A percentile compares a stretch with the other conserved stretches of the same genome.
Evolutionary conservation across 2,113 vertebrate genomes (phyloP).

Genomic region (Lathamus discolor): DNA sequence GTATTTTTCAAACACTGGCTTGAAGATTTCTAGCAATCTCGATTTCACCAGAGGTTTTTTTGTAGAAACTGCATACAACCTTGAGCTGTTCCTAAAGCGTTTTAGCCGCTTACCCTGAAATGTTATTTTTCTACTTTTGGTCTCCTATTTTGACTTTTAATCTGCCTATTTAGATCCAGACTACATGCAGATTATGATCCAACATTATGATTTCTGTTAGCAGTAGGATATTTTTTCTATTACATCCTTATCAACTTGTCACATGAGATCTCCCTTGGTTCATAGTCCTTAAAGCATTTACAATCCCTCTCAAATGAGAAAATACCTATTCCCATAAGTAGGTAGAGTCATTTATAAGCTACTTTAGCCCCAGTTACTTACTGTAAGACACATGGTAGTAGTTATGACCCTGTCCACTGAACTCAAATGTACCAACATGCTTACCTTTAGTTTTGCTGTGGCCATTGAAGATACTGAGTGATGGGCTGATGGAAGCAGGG

Average conservation of each 20-base stretch:
- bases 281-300: not conserved
- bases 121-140: not conserved
- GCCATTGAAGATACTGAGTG: not conserved
- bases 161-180: not conserved
- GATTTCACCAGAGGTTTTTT: not conserved
- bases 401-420: not conserved
- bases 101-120: not conserved
- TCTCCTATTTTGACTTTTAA: not conserved
- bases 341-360: not conserved
- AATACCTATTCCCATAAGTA: not conserved
- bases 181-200: not conserved
- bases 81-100: not conserved
- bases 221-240: not conserved
- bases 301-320: not conserved
- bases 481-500: not conserved
- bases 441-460: not conserved
- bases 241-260: not conserved
- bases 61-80: not conserved
- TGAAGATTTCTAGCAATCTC: not conserved
- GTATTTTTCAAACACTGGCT: not conserved
- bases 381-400: not conserved
- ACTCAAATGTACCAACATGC: rapidly evolving
- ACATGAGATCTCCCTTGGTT: not conserved
- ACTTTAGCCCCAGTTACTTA: not conserved
- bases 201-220: not conserved